These are phyloP conservation scores for Pachypsylla venusta DNA, from an alignment of 1,140 invertebrate genomes.

Conservation along the genomic window DNA sequence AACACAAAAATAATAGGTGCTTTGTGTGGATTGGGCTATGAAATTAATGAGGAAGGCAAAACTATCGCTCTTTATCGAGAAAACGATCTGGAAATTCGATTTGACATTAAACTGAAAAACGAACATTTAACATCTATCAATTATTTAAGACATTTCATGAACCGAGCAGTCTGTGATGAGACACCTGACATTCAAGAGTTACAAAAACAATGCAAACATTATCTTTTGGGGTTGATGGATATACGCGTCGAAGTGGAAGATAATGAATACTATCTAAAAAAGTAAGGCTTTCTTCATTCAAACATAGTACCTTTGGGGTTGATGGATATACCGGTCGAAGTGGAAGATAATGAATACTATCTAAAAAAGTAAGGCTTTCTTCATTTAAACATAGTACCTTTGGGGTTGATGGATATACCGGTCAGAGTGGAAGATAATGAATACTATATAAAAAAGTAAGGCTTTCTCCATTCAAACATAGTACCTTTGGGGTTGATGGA, in stretches of 20 bases:
- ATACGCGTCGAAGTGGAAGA: background rate
- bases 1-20: conserved; percentile 51
- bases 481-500: no score
- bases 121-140: conserved; percentile 7
- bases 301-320: no score
- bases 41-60: conserved; percentile 28
- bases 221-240: background rate
- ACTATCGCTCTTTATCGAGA: conserved; percentile 48
- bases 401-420: no score
- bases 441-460: no score
- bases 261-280: background rate
- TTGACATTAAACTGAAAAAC: conserved; percentile 36
- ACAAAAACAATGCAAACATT: background rate
- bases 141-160: background rate
- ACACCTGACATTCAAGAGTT: background rate
- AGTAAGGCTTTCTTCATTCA: background rate
- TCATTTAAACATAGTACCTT: no score
- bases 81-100: conserved; percentile 64
- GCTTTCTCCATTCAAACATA: no score
- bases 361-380: no score
- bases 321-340: no score
- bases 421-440: no score
- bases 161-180: background rate
- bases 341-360: no score
- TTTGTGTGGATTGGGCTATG: conserved; percentile 64